These are phyloP conservation scores for Platysteira castanea DNA, from an alignment of 2,113 vertebrate genomes.

Conservation along the genomic window DNA sequence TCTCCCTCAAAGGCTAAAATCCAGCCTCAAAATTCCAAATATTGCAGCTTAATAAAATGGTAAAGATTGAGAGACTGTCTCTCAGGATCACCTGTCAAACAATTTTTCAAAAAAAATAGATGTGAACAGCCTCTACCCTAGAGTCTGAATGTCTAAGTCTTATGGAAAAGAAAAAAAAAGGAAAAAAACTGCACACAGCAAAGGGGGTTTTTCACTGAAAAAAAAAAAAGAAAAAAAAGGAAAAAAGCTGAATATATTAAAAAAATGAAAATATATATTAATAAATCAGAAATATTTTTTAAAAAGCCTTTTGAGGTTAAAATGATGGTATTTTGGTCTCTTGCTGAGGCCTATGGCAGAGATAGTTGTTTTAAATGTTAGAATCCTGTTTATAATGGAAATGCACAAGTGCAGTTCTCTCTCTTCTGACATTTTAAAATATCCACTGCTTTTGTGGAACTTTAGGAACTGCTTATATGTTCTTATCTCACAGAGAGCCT, in stretches of 20 bases:
- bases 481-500: not conserved
- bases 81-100: conserved; percentile 79
- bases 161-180: not conserved
- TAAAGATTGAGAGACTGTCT: conserved; percentile 69
- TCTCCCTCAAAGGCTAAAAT: conserved; percentile 69
- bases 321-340: conserved; percentile 46
- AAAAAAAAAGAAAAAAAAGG: not conserved
- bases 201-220: not conserved
- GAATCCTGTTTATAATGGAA: not conserved
- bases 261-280: too few relatives aligned
- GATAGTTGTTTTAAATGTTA: not conserved
- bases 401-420: not conserved
- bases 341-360: not conserved
- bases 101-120: conserved; percentile 76
- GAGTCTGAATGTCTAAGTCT: conserved; percentile 25
- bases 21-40: conserved; percentile 73
- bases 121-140: conserved; percentile 65
- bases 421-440: not conserved
- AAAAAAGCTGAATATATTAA: not conserved
- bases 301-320: conserved; percentile 63
- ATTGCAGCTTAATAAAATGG: conserved; percentile 75
- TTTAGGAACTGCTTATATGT: not conserved
- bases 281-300: too few relatives aligned
- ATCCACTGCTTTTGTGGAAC: not conserved
- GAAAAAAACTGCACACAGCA: not conserved